phyloP scores from a whole-genome alignment of 2,113 vertebrate species.

The Syngnathus typhle region DNA sequence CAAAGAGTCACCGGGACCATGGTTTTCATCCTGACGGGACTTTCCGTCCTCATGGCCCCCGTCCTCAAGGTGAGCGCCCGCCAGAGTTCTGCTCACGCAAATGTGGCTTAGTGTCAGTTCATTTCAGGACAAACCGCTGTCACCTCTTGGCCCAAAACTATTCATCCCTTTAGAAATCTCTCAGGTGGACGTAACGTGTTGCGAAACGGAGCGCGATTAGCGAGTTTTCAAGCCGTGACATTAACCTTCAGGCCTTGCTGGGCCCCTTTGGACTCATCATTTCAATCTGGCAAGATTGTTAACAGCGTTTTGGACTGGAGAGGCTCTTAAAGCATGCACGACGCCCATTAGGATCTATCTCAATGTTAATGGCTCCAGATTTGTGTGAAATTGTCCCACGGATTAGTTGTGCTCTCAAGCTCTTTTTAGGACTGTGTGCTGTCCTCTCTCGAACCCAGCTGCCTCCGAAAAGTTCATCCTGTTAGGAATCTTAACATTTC shows the following conservation, averaged over 20 bases:
- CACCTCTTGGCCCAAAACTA: not conserved
- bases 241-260: too few species aligned
- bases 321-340: too few species aligned
- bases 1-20: conserved; percentile 88
- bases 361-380: conserved; percentile 1
- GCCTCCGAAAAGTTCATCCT: conserved; percentile 25
- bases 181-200: conserved; percentile 40
- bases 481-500: conserved; percentile 40
- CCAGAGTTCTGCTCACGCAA: conserved; percentile 12
- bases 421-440: conserved; percentile 38
- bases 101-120: conserved; percentile 49
- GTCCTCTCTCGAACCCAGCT: conserved; percentile 10
- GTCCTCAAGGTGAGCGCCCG: conserved; percentile 84
- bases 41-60: conserved; percentile 97
- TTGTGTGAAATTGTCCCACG: conserved; percentile 26
- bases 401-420: conserved; percentile 43
- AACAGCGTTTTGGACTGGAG: too few species aligned
- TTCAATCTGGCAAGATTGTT: too few species aligned
- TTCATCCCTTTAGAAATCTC: conserved; percentile 46
- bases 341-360: too few species aligned
- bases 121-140: conserved; percentile 42
- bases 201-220: conserved; percentile 33
- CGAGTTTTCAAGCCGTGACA: not conserved
- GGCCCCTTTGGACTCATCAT: too few species aligned
- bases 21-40: conserved; percentile 91